phyloP scores from a whole-genome alignment of 2,113 vertebrate species.

The Odocoileus hemionus region DNA sequence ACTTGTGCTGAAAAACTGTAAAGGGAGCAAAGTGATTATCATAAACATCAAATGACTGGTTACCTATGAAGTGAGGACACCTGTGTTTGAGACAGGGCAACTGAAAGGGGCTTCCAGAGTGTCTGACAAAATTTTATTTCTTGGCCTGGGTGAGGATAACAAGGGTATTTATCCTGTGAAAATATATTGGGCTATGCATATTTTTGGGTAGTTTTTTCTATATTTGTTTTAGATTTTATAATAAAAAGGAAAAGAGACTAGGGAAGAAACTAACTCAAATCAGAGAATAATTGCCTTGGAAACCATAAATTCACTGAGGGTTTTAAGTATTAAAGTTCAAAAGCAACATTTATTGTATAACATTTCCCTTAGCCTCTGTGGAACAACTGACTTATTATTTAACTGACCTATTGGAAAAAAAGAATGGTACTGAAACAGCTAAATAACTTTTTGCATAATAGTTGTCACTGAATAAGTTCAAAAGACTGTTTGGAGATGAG shows the following conservation, averaged over 20 bases:
- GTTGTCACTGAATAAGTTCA: background rate
- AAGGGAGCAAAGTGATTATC: background rate
- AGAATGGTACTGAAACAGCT: background rate
- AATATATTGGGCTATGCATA: background rate
- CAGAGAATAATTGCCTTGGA: conserved; percentile 35
- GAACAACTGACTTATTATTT: background rate
- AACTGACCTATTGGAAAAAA: background rate
- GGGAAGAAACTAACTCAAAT: conserved; percentile 26
- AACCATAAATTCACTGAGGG: background rate
- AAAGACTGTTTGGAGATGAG: background rate
- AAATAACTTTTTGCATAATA: background rate
- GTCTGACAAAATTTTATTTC: background rate
- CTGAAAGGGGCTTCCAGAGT: background rate
- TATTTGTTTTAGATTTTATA: background rate
- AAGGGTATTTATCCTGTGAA: background rate
- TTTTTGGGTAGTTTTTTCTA: background rate
- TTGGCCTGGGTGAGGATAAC: background rate
- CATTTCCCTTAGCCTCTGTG: conserved; percentile 38
- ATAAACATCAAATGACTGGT: background rate
- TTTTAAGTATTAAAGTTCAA: conserved; percentile 44
- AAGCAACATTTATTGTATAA: conserved; percentile 18
- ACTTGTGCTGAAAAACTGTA: background rate
- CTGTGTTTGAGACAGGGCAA: no score
- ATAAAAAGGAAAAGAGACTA: background rate
- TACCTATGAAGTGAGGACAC: background rate